phyloP scores from a whole-genome alignment of 2,888 invertebrate species.

The Agrochola lychnidis region DNA sequence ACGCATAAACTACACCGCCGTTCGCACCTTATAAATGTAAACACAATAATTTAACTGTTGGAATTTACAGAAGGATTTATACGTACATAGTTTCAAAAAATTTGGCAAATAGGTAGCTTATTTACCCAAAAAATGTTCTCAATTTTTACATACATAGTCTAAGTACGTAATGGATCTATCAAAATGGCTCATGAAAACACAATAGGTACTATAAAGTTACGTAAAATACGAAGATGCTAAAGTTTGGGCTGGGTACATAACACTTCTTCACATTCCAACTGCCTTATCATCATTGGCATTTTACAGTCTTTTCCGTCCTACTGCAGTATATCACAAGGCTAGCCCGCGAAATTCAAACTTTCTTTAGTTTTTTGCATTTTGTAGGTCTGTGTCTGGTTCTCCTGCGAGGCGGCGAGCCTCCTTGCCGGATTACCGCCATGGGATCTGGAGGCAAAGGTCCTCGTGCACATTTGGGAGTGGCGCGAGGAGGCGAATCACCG shows the following conservation, averaged over 20 bases:
- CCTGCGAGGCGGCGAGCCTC: no score
- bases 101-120: background rate
- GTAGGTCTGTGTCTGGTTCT: no score
- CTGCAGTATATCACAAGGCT: background rate
- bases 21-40: conserved; percentile 21
- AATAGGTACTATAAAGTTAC: no score
- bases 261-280: background rate
- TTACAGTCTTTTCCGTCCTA: background rate
- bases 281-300: no score
- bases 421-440: no score
- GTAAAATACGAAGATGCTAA: background rate
- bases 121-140: background rate
- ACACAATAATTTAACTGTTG: conserved; percentile 25
- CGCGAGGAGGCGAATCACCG: no score
- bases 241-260: background rate
- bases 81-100: background rate
- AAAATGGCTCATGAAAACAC: background rate
- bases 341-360: no score
- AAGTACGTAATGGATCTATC: background rate
- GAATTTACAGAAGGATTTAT: conserved; percentile 10
- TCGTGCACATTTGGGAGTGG: no score
- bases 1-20: background rate
- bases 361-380: no score
- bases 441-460: no score
- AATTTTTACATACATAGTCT: background rate